Percentiles rank a stretch among this genome's conserved stretches.
phyloP scores from a whole-genome alignment of 2,888 invertebrate species.

The Malacosoma neustria region DNA sequence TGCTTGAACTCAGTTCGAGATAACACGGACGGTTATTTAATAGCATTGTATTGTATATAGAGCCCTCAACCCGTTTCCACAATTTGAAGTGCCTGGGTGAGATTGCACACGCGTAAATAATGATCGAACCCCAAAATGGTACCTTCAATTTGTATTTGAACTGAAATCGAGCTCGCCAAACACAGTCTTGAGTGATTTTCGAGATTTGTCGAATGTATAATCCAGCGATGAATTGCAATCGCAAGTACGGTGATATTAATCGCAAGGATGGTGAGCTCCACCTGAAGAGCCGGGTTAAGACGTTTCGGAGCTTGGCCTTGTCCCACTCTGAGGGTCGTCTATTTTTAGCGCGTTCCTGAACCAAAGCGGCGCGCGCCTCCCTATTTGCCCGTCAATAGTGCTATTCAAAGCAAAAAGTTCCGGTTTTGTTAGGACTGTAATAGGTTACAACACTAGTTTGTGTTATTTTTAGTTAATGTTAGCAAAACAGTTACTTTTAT shows the following conservation, averaged over 20 bases:
- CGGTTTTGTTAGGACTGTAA: slow-evolving; percentile 22
- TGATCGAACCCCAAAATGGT: neutral
- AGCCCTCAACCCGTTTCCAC: neutral
- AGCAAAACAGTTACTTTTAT: too few relatives aligned
- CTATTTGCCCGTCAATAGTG: slow-evolving; percentile 43
- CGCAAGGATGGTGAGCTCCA: slow-evolving; percentile 50
- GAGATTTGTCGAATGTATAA: slow-evolving; percentile 34
- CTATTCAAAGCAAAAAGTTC: slow-evolving; percentile 50
- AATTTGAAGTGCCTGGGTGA: neutral
- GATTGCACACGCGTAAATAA: neutral
- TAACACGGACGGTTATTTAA: neutral
- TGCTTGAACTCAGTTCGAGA: neutral
- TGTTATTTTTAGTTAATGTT: too few relatives aligned
- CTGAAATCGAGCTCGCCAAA: neutral
- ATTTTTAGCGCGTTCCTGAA: slow-evolving; percentile 49
- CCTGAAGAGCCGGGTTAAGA: slow-evolving; percentile 39
- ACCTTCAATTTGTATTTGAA: neutral
- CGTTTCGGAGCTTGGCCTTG: slow-evolving; percentile 52
- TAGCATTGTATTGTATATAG: neutral
- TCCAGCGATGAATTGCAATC: slow-evolving; percentile 32
- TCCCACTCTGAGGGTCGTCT: slow-evolving; percentile 57
- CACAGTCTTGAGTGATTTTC: slow-evolving; percentile 9
- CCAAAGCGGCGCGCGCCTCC: slow-evolving; percentile 24
- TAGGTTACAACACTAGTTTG: too few relatives aligned
- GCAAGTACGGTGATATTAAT: slow-evolving; percentile 55